A percentile compares a stretch with the other conserved stretches of the same genome.
phyloP scores from a whole-genome alignment of 2,797 vertebrate species.

The Tangara arthus region DNA sequence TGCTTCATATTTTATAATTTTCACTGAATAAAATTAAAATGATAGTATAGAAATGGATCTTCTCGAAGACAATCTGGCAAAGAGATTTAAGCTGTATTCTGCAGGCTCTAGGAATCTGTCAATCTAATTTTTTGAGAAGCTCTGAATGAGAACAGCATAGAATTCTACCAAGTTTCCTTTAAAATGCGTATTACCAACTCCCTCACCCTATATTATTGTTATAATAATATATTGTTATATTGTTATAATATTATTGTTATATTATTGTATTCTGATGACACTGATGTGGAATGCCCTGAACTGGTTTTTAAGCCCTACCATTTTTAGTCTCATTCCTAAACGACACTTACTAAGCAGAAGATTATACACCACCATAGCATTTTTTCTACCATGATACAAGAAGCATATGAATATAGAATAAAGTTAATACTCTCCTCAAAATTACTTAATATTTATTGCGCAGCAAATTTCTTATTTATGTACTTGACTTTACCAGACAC shows the following conservation, averaged over 20 bases:
- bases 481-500: neutral
- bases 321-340: neutral
- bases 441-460: neutral
- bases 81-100: neutral
- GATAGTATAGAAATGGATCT: neutral
- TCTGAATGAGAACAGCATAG: neutral
- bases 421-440: neutral
- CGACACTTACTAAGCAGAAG: neutral
- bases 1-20: neutral
- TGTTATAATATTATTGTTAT: too few species aligned
- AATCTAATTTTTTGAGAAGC: neutral
- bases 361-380: neutral
- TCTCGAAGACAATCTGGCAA: neutral
- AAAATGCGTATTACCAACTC: neutral
- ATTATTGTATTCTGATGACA: neutral
- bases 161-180: neutral
- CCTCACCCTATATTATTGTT: neutral
- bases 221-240: too few species aligned
- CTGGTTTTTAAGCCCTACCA: neutral
- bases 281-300: neutral
- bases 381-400: neutral
- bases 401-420: neutral
- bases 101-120: neutral
- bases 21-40: neutral
- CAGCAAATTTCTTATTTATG: neutral